Base-by-base conservation (phyloP, 2,888 invertebrate genomes). In the Urechis unicinctus region DNA sequence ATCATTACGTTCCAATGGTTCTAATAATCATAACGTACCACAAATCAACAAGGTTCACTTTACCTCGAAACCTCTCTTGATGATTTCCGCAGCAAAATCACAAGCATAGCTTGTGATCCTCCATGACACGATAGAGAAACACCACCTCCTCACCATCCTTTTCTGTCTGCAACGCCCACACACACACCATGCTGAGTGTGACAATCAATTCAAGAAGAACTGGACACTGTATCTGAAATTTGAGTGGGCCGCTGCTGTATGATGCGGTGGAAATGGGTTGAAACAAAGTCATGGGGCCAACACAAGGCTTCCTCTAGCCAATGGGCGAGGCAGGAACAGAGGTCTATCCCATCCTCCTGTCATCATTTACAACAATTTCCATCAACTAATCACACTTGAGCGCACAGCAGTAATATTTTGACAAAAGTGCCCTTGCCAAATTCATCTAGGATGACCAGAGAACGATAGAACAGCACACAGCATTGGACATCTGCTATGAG, bases 381-480 rank as follows among this genome's bases (percentile, higher is more conserved):
- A 17, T n/a, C 42, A n/a, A 43, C 60, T 46, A 30, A 60, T 62
- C 25, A 52, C 29, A 22, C 59, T 49, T 1, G 93, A n/a, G n/a
- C n/a, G n/a, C n/a, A n/a, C n/a, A n/a, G n/a, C n/a, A n/a, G n/a
- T n/a, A n/a, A n/a, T n/a, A n/a, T n/a, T n/a, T n/a, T n/a, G n/a
- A n/a, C n/a, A n/a, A n/a, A n/a, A n/a, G n/a, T 92, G 58, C 91
- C 90, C 74, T 87, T 86, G 2, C 92, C 93, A 80, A 93, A 91
- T 80, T 93, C 93, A 78, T 95, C 94, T 41, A 93, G 81, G 30
- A 94, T 80, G 0, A 94, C 81, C 2, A 95, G 78, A 0, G 91
- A 89, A 59, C 81, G 79, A 83, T 83, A 0, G 86, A 84, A 63
- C 84, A 84, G 63, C 84, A 82, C 1, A 90, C 75, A 2, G 88